A percentile compares a stretch with the other conserved stretches of the same genome.
Conservation (phyloP, 53 echinoderm and acorn worm genomes). For the Echinometra lucunter region DNA sequence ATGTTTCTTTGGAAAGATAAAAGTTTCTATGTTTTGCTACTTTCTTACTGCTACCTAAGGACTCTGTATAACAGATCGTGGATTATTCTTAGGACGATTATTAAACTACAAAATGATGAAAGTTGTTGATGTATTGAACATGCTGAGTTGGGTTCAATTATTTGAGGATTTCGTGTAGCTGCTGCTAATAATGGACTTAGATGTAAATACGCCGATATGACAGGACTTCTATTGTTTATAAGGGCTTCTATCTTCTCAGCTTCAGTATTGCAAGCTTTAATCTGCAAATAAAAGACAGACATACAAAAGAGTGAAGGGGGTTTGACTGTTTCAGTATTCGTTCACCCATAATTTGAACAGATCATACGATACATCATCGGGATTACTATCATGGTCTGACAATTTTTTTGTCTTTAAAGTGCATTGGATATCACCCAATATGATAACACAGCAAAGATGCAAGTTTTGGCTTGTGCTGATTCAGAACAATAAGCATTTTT, state of each 20-base stretch:
- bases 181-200: conserved; percentile 86
- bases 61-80: background rate
- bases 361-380: background rate
- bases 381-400: background rate
- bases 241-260: conserved; percentile 91
- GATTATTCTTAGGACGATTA: conserved; percentile 49
- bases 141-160: conserved; percentile 56
- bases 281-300: conserved; percentile 68
- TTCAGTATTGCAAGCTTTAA: conserved; percentile 92
- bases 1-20: conserved; percentile 68
- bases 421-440: too few species aligned
- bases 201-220: conserved; percentile 83
- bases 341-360: background rate
- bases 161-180: conserved; percentile 70
- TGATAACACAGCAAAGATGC: too few species aligned
- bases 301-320: background rate
- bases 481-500: too few species aligned
- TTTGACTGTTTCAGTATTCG: background rate
- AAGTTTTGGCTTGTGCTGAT: too few species aligned
- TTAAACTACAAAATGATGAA: conserved; percentile 35
- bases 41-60: conserved; percentile 49
- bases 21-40: background rate
- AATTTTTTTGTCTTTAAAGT: background rate
- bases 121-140: conserved; percentile 36
- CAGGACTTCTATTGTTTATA: conserved; percentile 92